phyloP scores from a whole-genome alignment of 2,113 vertebrate genomes.

The Passerina amoena region DNA sequence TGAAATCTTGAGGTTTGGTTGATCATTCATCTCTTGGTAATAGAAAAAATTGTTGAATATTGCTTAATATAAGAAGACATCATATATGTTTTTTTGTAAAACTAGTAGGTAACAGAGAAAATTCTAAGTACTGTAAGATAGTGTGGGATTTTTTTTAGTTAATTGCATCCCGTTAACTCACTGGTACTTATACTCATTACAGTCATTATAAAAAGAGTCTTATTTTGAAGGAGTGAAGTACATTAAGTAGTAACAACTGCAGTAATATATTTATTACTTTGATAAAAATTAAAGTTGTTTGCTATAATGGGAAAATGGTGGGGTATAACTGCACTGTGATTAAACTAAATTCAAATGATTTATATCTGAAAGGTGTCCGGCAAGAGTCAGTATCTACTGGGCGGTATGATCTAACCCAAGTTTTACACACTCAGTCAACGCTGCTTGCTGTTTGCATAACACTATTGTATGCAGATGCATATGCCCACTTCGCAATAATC shows the following conservation, averaged over 20 bases:
- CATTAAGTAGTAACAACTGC: conserved; percentile 18
- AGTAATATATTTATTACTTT: conserved; percentile 34
- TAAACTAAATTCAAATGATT: conserved; percentile 85
- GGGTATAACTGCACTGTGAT: conserved; percentile 68
- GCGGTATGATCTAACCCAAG: conserved; percentile 91
- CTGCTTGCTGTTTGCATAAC: conserved; percentile 85
- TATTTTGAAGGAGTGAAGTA: not conserved
- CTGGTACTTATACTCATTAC: not conserved
- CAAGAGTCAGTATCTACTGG: conserved; percentile 93
- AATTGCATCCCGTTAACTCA: not conserved
- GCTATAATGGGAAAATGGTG: conserved; percentile 66
- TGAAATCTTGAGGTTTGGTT: not conserved
- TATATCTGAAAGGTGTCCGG: conserved; percentile 98
- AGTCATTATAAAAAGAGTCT: not conserved
- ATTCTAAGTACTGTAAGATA: not conserved
- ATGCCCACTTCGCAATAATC: conserved; percentile 66
- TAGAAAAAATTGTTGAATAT: not conserved
- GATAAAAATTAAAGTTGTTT: conserved; percentile 61
- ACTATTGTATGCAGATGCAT: conserved; percentile 70
- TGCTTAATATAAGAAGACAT: not conserved
- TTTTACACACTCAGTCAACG: conserved; percentile 82
- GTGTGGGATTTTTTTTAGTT: not conserved
- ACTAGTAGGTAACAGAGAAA: not conserved
- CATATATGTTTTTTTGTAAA: not conserved
- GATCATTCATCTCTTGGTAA: not conserved